Base-by-base conservation (phyloP, 92 coral and sea anemone species). In the Meandrina meandrites region DNA sequence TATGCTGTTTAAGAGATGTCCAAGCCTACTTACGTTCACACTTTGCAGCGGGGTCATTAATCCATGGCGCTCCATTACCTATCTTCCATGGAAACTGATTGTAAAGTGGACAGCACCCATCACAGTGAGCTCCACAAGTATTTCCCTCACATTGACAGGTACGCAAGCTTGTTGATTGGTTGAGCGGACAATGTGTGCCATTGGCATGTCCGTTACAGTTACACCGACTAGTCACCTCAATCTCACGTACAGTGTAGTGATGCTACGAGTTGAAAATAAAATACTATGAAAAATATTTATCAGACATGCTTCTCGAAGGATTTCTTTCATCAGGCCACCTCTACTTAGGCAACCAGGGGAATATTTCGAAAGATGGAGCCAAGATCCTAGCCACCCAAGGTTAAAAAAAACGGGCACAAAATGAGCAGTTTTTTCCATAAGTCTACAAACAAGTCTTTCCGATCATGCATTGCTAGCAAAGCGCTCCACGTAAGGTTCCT, bases 161-260 rank as follows among this genome's bases (percentile, higher is more conserved):
- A 54, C 93, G 91, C 60, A 62, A 84, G 54, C 90, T 89, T 72
- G 93, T 89, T 35, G 90, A 86, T 66, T 90, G 89, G 86, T 94
- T 90, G 76, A 91, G 80, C 2, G 95, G 94, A 80, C 98, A 96
- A 1, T 66, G 66, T 80, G 79, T 58, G 2, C 98, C 98, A 80
- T 96, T 73, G 24, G 89, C 98, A 51, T 94, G 97, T 17, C 98
- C 98, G 53, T 94, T 86, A 56, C 98, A 96, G 89, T 94, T 86
- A 56, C 98, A 96, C 34, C 92, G 92, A 58, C 89, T 96, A 34
- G 81, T 75, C 54, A 96, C 91, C 69, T 86, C 91, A 50, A 96
- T 90, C 81, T 96, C 98, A 34, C 98, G 92, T 51, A 94, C 98
- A 21, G 94, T 82, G 81, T 96, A 94, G 85, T 96, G 98, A 79